Evolutionary conservation across 2,888 invertebrate species (phyloP), one percentile per base, ranked within the genome.

Genomic region (Monoplex corrugatus): DNA sequence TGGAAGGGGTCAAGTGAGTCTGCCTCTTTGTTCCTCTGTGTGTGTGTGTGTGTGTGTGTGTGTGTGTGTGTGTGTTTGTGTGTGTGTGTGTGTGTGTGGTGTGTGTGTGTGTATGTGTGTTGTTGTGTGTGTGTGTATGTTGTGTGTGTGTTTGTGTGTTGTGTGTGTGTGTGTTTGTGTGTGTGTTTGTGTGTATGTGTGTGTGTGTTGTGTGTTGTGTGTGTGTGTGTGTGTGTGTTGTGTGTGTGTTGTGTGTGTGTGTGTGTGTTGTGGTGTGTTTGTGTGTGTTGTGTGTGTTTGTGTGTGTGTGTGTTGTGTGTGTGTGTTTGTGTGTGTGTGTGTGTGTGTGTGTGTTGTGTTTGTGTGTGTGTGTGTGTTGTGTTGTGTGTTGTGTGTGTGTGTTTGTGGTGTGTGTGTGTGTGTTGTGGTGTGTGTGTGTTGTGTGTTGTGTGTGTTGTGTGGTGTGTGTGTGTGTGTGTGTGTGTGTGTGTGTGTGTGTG

Each of bases 1-100:
- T 96, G 45, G 93, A 93, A 82, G 93, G 93, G 45, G 92, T 95
- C 91, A 95, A 94, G 96, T 96, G 92, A 91, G 80, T 82, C 78
- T 78, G 2, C 78, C n/a, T 87, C 23, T 78, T 8, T 87, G 1
- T 32, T n/a, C 28, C 68, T 72, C n/a, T n/a, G 5, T 40, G n/a
- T n/a, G n/a, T n/a, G n/a, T n/a, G n/a, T n/a, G n/a, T n/a, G n/a
- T n/a, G n/a, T n/a, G n/a, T n/a, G n/a, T n/a, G n/a, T n/a, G n/a
- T n/a, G n/a, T 63, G 63, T 63, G 16, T 63, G 63, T 63, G 23
- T 63, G 63, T 72, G n/a, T n/a, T n/a, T n/a, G n/a, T n/a, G n/a
- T n/a, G n/a, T n/a, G n/a, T n/a, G n/a, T n/a, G n/a, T n/a, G n/a
- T n/a, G n/a, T n/a, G n/a, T n/a, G n/a, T n/a, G n/a, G 78, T 72